Base-by-base conservation (phyloP, 1,140 invertebrate species). In the Vanessa atalanta region DNA sequence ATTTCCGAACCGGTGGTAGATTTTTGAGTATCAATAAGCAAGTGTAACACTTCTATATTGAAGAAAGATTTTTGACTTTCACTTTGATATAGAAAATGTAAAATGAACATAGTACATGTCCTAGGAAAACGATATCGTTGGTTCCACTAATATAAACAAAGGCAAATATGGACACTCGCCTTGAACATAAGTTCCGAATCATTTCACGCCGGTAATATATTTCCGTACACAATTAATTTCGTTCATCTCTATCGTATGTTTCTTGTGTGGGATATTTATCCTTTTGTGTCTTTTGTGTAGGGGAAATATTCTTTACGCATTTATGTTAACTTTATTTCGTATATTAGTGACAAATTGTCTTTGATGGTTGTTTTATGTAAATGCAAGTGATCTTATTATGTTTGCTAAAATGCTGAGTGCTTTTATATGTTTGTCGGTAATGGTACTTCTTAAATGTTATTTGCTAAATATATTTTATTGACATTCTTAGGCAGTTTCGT, bases 191-290 rank as follows among this genome's bases (percentile, higher is more conserved):
- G 83, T 85, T 85, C 81, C 79, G 78, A 70, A 47, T 81, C 83
- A 85, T 85, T 85, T 83, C 72, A 78, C 79, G 73, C 64, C 69
- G 67, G 63, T 80, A 79, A 83, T 83, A 80, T 64, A 73, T 79
- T 79, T 83, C 82, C 81, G 76, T 68, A 68, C 72, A 73, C 72
- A 73, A 68, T 73, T 63, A 65, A 73, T 67, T 68, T 68, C 61
- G 65, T 72, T 63, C 70, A 72, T 68, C 31, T 73, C 53, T 61
- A 61, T 61, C 31, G 57, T 61, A 43, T 43, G 37, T 43, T 43
- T 43, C 37, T 43, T 43, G 37, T 43, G 37, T 9, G 7, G 37
- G 37, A 9, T 43, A 43, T 43, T 43, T 43, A 43, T 43, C 37
- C 37, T 43, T 43, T 43, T 43, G 37, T 75, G 23, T 48, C 64